Base-by-base conservation (phyloP, 2,113 vertebrate genomes). In the Scalopus aquaticus region DNA sequence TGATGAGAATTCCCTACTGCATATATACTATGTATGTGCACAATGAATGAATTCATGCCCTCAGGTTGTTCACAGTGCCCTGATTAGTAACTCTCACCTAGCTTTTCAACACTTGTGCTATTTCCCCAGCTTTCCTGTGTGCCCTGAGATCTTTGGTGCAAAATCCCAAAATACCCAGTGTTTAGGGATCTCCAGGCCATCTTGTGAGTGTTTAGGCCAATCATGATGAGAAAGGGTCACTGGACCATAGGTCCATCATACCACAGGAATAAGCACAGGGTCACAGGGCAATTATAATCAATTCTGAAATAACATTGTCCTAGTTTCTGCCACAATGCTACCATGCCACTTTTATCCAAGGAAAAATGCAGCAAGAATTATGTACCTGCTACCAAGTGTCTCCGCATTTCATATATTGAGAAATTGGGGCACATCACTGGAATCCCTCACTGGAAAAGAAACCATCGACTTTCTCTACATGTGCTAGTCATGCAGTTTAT, bases 361-460 rank as follows among this genome's bases (percentile, higher is more conserved):
- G 62, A 77, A 39, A 83, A 89, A 60, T 19, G 30, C 19, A n/a
- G 5, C 37, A 67, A 89, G 49, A 42, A 76, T 10, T 51, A 51
- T 26, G 2, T 1, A 54, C 37, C 46, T n/a, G 10, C 9, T 51
- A 32, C n/a, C 32, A 74, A 51, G 46, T 67, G n/a, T 58, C 9
- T 76, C 28, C 62, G 65, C 22, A 91, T 77, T 89, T 77, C 32
- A 81, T n/a, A 78, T 39, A 54, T n/a, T 82, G 46, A 77, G 42
- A 64, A 74, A 81, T 37, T 4, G 1, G 26, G 10, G 32, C 73
- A 65, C n/a, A 49, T 72, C 12, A 42, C 32, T 84, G 19, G 30
- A 77, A 56, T 82, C 67, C 22, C 60, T 17, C 30, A 92, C 62
- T 39, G 80, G 30, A 65, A 81, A 84, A 88, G 13, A 46, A 60